Evolutionary conservation across 2,888 invertebrate species (phyloP).

Genomic region (Deroplatys truncata): DNA sequence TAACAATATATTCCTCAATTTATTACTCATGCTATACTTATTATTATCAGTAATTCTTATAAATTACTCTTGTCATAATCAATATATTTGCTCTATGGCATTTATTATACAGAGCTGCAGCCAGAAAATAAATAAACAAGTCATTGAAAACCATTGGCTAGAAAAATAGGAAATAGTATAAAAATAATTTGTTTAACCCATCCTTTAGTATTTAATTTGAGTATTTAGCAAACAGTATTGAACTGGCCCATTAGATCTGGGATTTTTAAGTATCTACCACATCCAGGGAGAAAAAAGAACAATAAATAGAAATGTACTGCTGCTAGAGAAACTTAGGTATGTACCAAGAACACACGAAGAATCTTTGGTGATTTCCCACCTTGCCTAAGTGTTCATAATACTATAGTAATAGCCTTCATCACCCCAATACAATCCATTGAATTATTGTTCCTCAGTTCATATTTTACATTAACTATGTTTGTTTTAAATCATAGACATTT

Average conservation of each 20-base stretch:
- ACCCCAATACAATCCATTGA: not conserved
- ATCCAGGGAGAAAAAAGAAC: not conserved
- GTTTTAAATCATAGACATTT: not conserved
- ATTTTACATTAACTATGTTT: not conserved
- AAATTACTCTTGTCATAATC: not conserved
- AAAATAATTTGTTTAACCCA: not conserved
- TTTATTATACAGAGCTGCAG: not conserved
- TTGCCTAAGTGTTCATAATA: not conserved
- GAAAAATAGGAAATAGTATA: not conserved
- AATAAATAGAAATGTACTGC: not conserved
- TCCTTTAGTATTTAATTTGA: not conserved
- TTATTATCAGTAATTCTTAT: not conserved
- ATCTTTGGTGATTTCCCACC: conserved; percentile 16
- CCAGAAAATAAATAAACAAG: not conserved
- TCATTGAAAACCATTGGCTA: not conserved
- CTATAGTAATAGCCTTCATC: not conserved
- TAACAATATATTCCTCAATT: not conserved
- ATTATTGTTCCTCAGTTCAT: not conserved
- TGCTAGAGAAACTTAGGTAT: not conserved
- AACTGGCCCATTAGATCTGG: not conserved
- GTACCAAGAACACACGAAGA: conserved; percentile 11
- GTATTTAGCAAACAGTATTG: not conserved
- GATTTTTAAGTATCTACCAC: not conserved
- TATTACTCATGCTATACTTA: not conserved
- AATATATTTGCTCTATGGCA: not conserved